Conservation (phyloP, 2,797 vertebrate genomes). For the Tamandua tetradactyla region DNA sequence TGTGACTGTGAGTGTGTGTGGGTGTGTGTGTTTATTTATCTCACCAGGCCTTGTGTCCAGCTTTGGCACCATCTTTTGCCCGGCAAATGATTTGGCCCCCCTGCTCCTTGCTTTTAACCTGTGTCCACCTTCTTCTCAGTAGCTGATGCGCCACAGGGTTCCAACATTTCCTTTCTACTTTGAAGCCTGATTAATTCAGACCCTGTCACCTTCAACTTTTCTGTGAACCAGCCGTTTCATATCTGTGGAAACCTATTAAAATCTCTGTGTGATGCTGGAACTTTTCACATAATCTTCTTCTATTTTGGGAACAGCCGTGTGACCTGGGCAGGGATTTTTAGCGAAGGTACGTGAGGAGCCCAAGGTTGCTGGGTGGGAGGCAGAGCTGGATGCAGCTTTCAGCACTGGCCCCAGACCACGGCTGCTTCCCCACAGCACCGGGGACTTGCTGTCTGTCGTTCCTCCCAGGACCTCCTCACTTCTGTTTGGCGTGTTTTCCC, state of each 20-base stretch:
- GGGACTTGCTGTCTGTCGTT: neutral
- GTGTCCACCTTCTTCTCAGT: neutral
- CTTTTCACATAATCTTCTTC: neutral
- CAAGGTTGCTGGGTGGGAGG: rapidly evolving
- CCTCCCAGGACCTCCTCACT: neutral
- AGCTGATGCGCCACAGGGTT: neutral
- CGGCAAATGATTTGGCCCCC: no score
- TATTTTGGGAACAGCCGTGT: neutral
- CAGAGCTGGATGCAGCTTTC: rapidly evolving
- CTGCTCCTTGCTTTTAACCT: no score
- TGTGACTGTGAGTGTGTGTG: no score
- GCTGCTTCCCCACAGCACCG: neutral
- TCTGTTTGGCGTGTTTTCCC: no score
- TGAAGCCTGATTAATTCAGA: neutral
- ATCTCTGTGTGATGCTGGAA: neutral
- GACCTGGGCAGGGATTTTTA: neutral
- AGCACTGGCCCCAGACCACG: rapidly evolving
- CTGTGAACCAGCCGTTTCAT: neutral
- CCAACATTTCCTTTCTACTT: neutral
- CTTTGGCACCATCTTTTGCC: rapidly evolving
- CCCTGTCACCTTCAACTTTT: neutral
- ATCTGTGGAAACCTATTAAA: neutral
- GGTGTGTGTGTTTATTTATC: neutral
- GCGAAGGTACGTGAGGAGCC: neutral
- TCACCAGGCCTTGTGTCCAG: no score